These are phyloP conservation scores for Polydrusus cervinus DNA, from an alignment of 2,888 invertebrate species.

Conservation along the genomic window DNA sequence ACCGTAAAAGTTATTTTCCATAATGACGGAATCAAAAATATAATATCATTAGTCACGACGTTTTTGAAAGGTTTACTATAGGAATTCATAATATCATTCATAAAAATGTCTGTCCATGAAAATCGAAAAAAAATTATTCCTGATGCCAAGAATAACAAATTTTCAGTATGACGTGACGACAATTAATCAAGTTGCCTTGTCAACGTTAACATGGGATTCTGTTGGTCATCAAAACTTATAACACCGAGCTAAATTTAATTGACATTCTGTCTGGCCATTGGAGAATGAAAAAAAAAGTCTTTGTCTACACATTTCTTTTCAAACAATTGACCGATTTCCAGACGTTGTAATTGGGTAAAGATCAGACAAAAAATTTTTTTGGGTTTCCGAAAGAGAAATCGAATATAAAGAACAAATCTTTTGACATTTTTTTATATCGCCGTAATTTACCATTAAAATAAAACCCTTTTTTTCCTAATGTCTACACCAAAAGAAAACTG, in stretches of 20 bases:
- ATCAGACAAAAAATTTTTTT: too few relatives aligned
- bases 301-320: not conserved
- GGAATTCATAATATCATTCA: not conserved
- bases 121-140: not conserved
- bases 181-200: conserved; percentile 23
- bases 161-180: not conserved
- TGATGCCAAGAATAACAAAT: not conserved
- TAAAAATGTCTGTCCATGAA: not conserved
- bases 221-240: conserved; percentile 12
- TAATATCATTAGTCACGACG: not conserved
- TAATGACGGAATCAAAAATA: not conserved
- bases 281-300: not conserved
- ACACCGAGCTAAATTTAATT: conserved; percentile 6
- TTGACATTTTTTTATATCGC: too few relatives aligned
- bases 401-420: too few relatives aligned
- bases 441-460: too few relatives aligned
- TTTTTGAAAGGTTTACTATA: not conserved
- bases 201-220: conserved; percentile 9
- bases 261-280: not conserved
- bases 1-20: too few relatives aligned
- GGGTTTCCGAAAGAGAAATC: too few relatives aligned
- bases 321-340: too few relatives aligned
- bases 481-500: too few relatives aligned
- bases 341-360: too few relatives aligned
- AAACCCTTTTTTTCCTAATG: too few relatives aligned